These are phyloP conservation scores for Syncerus caffer DNA, from an alignment of 2,797 vertebrate species.

Conservation along the genomic window DNA sequence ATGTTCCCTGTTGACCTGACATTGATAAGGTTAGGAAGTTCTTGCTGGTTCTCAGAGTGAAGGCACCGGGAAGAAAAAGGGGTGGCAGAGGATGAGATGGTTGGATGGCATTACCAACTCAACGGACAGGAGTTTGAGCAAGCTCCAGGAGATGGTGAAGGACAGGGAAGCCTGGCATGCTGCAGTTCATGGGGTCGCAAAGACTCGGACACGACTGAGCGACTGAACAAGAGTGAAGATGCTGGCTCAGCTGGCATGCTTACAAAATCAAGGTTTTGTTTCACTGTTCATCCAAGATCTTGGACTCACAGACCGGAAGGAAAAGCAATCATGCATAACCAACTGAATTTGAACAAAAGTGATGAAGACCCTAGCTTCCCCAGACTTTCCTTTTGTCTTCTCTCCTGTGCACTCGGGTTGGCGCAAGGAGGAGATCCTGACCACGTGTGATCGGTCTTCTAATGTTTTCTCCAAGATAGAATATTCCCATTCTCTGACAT, in stretches of 20 bases:
- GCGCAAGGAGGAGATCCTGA: background rate
- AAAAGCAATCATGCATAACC: background rate
- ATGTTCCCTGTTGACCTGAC: background rate
- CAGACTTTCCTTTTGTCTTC: background rate
- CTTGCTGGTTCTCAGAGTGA: background rate
- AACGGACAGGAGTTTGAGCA: background rate
- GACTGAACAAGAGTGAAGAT: background rate
- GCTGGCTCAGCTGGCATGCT: background rate
- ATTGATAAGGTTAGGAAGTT: background rate
- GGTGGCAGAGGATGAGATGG: background rate
- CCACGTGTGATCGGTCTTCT: too few species aligned
- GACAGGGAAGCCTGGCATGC: background rate
- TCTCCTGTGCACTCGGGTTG: background rate
- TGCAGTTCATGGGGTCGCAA: background rate
- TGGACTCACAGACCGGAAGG: background rate
- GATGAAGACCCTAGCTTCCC: background rate
- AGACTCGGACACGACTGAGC: accelerated
- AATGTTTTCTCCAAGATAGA: background rate
- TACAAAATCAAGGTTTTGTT: background rate
- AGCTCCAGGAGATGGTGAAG: background rate
- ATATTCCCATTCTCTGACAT: background rate
- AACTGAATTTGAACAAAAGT: background rate
- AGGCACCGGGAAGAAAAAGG: background rate
- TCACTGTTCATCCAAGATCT: background rate
- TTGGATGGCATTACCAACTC: background rate